phyloP scores from a whole-genome alignment of 2,888 invertebrate species.

The Steinernema carpocapsae region DNA sequence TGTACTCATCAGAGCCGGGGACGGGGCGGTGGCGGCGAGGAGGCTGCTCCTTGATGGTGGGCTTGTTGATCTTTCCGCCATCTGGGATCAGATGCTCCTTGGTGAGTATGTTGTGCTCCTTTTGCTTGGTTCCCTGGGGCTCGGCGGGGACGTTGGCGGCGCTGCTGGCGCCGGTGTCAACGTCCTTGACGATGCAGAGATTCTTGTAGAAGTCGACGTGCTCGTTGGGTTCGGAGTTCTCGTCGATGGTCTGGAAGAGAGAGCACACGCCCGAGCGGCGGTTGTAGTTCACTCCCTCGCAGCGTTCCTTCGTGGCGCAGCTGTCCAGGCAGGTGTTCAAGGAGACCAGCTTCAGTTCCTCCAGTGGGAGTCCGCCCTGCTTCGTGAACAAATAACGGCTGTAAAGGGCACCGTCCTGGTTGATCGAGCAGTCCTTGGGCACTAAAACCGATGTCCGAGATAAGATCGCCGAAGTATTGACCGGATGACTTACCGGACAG shows the following conservation, averaged over 20 bases:
- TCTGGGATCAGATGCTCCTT: not conserved
- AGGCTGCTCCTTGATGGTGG: conserved; percentile 33
- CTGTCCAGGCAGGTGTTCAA: conserved; percentile 65
- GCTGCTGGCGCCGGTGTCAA: conserved; percentile 56
- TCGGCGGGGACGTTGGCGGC: conserved; percentile 64
- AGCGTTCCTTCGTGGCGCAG: conserved; percentile 54
- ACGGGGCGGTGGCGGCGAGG: conserved; percentile 18
- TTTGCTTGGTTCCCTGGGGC: conserved; percentile 37
- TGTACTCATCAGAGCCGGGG: not conserved
- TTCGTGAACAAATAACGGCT: conserved; percentile 65
- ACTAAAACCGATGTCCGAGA: conserved; percentile 44
- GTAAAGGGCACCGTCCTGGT: conserved; percentile 63
- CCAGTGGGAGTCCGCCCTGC: conserved; percentile 61
- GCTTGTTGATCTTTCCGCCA: conserved; percentile 24
- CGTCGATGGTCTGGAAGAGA: conserved; percentile 59
- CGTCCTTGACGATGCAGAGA: conserved; percentile 66
- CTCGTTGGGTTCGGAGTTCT: conserved; percentile 56
- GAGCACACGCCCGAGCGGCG: conserved; percentile 65
- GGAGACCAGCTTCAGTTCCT: conserved; percentile 60
- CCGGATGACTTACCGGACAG: conserved; percentile 53
- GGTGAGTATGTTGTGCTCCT: conserved; percentile 29
- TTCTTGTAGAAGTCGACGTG: conserved; percentile 68
- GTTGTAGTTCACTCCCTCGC: conserved; percentile 68
- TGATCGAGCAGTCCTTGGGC: conserved; percentile 57
- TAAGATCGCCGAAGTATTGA: not conserved